These are phyloP conservation scores for Ptiloglossa arizonensis DNA, from an alignment of 1,140 invertebrate species.

Conservation along the genomic window DNA sequence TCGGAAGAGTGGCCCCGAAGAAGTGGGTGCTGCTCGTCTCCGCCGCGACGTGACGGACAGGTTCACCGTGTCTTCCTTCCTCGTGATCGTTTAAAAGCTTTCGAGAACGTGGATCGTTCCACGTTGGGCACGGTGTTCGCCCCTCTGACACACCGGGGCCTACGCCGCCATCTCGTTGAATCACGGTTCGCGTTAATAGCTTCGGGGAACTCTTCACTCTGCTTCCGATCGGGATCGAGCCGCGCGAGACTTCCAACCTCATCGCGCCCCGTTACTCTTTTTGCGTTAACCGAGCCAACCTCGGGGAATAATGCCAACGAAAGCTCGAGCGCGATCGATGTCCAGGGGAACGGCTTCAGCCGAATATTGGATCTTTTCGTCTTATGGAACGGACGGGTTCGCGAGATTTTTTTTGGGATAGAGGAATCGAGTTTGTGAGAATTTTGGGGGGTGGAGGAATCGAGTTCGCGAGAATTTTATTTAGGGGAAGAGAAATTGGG, in stretches of 20 bases:
- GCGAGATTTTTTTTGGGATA: too few species aligned
- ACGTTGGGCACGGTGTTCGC: background rate
- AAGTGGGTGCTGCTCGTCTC: constrained; percentile 68
- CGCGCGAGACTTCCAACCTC: constrained; percentile 31
- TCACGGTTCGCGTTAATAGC: constrained; percentile 62
- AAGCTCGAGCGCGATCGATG: constrained; percentile 7
- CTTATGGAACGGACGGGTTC: too few species aligned
- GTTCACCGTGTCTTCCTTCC: constrained; percentile 64
- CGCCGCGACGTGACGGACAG: constrained; percentile 69
- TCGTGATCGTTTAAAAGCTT: constrained; percentile 73
- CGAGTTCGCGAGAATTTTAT: too few species aligned
- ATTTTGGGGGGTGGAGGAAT: too few species aligned
- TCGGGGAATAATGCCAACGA: background rate
- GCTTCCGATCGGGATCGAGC: constrained; percentile 50
- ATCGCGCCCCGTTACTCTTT: constrained; percentile 23
- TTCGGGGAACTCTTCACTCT: constrained; percentile 46
- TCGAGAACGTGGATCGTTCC: constrained; percentile 51
- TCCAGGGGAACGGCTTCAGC: too few species aligned
- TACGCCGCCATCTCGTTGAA: constrained; percentile 28
- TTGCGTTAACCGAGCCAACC: background rate
- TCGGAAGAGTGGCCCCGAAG: constrained; percentile 53
- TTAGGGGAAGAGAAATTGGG: too few species aligned
- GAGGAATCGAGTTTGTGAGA: too few species aligned
- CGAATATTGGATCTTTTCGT: too few species aligned
- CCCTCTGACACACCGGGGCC: background rate